These are phyloP conservation scores for Stomorhina lunata DNA, from an alignment of 2,888 invertebrate species.

Conservation along the genomic window DNA sequence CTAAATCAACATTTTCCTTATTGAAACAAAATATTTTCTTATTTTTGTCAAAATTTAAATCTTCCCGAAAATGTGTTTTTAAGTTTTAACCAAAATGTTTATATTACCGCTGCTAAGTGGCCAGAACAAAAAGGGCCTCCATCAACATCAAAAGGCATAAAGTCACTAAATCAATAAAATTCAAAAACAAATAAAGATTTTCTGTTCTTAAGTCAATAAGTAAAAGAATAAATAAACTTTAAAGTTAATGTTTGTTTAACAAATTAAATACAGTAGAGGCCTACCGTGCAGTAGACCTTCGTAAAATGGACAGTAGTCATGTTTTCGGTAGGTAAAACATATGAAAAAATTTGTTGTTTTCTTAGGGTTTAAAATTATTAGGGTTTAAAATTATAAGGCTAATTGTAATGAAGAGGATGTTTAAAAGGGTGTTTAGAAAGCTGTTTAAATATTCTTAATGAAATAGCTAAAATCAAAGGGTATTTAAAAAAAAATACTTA, in stretches of 20 bases:
- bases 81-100: slow-evolving; percentile 52
- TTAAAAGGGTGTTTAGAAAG: background rate
- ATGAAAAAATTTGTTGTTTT: slow-evolving; percentile 4
- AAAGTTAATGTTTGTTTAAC: slow-evolving; percentile 41
- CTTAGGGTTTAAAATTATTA: background rate
- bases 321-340: slow-evolving; percentile 21
- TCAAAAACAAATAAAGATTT: slow-evolving; percentile 4
- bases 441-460: slow-evolving; percentile 43
- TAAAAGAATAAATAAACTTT: slow-evolving; percentile 23
- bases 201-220: slow-evolving; percentile 23
- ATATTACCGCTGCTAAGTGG: slow-evolving; percentile 53
- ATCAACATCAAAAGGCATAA: background rate
- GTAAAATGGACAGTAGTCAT: slow-evolving; percentile 3
- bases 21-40: slow-evolving; percentile 11
- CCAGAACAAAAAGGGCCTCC: slow-evolving; percentile 7
- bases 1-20: slow-evolving; percentile 45
- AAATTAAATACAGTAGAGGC: slow-evolving; percentile 47
- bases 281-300: background rate
- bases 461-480: too few species aligned
- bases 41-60: slow-evolving; percentile 11
- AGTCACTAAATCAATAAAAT: slow-evolving; percentile 33
- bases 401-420: slow-evolving; percentile 26
- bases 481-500: too few species aligned
- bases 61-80: slow-evolving; percentile 58
- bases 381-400: slow-evolving; percentile 19